A percentile compares a stretch with the other conserved stretches of the same genome.
Conservation (phyloP, 2,888 invertebrate genomes). For the Eupeodes luniger region DNA sequence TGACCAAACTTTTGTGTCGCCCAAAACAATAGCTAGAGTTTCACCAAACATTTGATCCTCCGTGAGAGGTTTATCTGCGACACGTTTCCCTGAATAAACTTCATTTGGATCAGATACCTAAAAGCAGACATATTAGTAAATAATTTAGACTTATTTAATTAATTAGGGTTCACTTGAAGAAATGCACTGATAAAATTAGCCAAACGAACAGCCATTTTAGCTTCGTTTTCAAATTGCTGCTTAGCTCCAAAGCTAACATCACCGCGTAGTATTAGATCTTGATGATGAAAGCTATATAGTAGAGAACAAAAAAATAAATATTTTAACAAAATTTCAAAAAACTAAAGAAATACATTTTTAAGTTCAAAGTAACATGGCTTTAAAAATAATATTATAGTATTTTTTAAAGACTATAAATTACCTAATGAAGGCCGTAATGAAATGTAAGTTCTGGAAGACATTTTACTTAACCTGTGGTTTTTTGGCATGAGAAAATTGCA, state of each 20-base stretch:
- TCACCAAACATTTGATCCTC: conserved; percentile 99
- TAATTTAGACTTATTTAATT: background rate
- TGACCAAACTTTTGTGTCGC: conserved; percentile 96
- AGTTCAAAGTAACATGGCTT: no score
- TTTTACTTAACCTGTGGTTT: no score
- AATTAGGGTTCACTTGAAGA: conserved; percentile 87
- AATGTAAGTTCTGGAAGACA: no score
- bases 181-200: conserved; percentile 98
- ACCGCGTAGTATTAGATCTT: conserved; percentile 92
- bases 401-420: no score
- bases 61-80: conserved; percentile 94
- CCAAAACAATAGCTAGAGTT: conserved; percentile 94
- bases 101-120: conserved; percentile 94
- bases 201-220: conserved; percentile 97
- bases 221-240: conserved; percentile 96
- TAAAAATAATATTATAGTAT: no score
- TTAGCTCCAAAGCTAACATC: conserved; percentile 94
- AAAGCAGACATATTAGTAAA: conserved; percentile 43
- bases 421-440: no score
- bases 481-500: no score
- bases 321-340: background rate
- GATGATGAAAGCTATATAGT: conserved; percentile 87
- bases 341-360: background rate
- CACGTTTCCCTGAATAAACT: conserved; percentile 94
- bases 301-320: conserved; percentile 46